Conservation (phyloP, 2,888 invertebrate genomes). For the Andricus curvator region DNA sequence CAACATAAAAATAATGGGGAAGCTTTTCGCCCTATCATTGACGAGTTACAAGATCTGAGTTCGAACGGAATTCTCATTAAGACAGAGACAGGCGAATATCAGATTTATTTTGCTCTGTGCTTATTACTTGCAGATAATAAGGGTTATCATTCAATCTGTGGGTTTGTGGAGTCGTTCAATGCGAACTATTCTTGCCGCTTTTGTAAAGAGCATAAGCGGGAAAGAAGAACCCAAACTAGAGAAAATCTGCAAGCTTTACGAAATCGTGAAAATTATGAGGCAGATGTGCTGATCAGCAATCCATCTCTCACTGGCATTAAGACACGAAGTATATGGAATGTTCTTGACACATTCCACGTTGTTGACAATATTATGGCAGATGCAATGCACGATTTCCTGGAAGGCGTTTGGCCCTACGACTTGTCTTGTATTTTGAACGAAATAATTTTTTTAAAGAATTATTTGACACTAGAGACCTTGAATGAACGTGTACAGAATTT, state of each 20-base stretch:
- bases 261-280: conserved; percentile 47
- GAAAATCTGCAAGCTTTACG: conserved; percentile 26
- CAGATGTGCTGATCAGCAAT: conserved; percentile 47
- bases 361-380: conserved; percentile 47
- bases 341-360: conserved; percentile 49
- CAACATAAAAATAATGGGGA: conserved; percentile 44
- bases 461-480: conserved; percentile 40
- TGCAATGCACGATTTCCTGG: conserved; percentile 50
- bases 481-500: conserved; percentile 48
- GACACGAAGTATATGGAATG: conserved; percentile 46
- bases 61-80: neutral
- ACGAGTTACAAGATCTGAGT: neutral
- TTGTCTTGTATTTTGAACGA: conserved; percentile 38
- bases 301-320: conserved; percentile 51
- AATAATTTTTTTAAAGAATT: conserved; percentile 5
- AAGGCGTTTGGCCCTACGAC: conserved; percentile 51
- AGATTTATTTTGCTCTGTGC: conserved; percentile 47
- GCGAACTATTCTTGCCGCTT: conserved; percentile 1
- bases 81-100: conserved; percentile 37
- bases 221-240: neutral
- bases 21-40: conserved; percentile 39
- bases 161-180: neutral
- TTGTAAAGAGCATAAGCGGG: neutral
- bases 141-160: conserved; percentile 47
- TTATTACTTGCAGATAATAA: conserved; percentile 53